Conservation (phyloP, 2,888 invertebrate species). For the Girardia tigrina region DNA sequence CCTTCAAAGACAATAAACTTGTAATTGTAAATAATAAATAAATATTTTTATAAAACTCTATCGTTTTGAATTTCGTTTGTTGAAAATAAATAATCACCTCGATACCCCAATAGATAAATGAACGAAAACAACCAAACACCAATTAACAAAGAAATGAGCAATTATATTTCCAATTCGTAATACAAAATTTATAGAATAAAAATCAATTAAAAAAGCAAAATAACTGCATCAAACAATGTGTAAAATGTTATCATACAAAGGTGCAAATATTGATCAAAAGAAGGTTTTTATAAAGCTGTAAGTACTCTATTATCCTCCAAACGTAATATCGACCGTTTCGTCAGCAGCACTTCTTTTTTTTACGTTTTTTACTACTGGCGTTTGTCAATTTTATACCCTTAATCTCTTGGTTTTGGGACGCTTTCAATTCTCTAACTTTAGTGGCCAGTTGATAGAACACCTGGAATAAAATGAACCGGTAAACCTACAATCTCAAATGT, state of each 20-base stretch:
- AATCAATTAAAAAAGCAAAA: background rate
- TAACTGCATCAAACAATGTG: constrained; percentile 17
- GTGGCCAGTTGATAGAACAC: background rate
- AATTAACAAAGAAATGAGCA: background rate
- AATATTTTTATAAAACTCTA: too few relatives aligned
- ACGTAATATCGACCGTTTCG: background rate
- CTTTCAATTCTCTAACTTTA: constrained; percentile 8
- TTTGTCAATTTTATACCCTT: background rate
- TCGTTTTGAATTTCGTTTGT: too few relatives aligned
- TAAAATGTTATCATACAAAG: too few relatives aligned
- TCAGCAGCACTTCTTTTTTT: constrained; percentile 8
- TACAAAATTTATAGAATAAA: too few relatives aligned
- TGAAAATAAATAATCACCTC: too few relatives aligned
- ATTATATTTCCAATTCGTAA: background rate
- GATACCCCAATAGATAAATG: too few relatives aligned
- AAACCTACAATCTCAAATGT: too few relatives aligned
- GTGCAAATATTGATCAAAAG: constrained; percentile 23
- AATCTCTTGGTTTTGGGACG: background rate
- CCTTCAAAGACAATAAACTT: too few relatives aligned
- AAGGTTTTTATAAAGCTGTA: background rate
- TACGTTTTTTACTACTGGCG: background rate
- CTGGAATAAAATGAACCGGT: background rate
- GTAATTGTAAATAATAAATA: too few relatives aligned
- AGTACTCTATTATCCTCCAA: background rate
- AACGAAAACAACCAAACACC: too few relatives aligned